phyloP scores from a whole-genome alignment of 2,797 vertebrate species.

The Perodicticus potto region DNA sequence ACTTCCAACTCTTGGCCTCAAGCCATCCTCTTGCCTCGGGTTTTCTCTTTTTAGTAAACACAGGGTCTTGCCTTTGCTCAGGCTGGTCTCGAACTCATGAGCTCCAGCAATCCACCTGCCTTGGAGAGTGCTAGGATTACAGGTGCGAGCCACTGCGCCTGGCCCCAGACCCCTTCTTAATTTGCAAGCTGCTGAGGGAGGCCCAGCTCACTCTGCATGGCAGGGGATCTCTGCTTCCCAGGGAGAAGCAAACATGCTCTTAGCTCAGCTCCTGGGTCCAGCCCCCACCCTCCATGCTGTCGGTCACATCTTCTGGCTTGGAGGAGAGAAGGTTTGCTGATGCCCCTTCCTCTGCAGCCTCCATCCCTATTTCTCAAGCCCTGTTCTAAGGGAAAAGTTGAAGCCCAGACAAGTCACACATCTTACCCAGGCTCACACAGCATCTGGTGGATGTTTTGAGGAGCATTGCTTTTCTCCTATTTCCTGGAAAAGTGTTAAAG shows the following conservation, averaged over 20 bases:
- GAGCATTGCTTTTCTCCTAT: background rate
- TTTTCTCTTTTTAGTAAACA: too few relatives aligned
- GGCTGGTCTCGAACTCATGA: too few relatives aligned
- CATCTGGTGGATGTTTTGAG: background rate
- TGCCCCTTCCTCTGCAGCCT: background rate
- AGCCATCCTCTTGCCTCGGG: too few relatives aligned
- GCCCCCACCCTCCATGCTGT: rapidly evolving
- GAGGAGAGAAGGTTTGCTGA: background rate
- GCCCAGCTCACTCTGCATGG: background rate
- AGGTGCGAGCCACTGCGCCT: too few relatives aligned
- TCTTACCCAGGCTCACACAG: background rate
- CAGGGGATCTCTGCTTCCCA: background rate
- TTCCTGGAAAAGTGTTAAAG: background rate
- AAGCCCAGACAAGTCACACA: background rate
- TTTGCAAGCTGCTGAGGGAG: background rate
- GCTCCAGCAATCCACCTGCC: too few relatives aligned
- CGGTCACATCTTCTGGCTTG: background rate
- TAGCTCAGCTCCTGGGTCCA: background rate
- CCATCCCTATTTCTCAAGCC: background rate
- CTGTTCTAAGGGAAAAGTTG: background rate
- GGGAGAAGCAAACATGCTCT: background rate
- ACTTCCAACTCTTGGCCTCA: too few relatives aligned
- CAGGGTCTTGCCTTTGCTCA: too few relatives aligned
- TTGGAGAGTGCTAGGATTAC: too few relatives aligned
- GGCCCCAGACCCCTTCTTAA: background rate